Evolutionary conservation across 1,140 invertebrate genomes (phyloP), one percentile per base, ranked within the genome.

Genomic region (Ylistrum balloti): DNA sequence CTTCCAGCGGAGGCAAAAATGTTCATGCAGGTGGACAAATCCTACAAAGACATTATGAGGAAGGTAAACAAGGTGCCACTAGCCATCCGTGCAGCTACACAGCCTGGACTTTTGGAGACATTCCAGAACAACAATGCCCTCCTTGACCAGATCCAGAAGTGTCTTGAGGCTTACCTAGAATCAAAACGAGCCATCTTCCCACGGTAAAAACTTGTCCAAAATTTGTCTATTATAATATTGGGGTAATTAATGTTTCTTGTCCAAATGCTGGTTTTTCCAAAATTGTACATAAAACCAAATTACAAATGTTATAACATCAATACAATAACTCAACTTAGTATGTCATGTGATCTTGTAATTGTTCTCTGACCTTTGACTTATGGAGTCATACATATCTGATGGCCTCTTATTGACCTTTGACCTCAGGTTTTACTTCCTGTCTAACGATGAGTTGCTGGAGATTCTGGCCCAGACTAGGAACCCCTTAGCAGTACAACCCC

Each of bases 401-500:
- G 7, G 35, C 88, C 32, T 90, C 85, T 17, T 32, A n/a, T 3
- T 86, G 32, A 34, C 10, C 33, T 86, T 86, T 74, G 20, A 74
- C 56, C 88, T 13, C 92, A 95, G 96, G 90, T 96, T 96, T 91
- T 96, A 96, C 90, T 96, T 96, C 92, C 92, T 96, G 92, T 96
- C 96, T 86, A 96, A 96, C 92, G 96, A 96, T 91, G 96, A 96
- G 90, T 91, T 96, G 35, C 92, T 96, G 33, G 96, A 96, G 92
- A 96, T 96, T 88, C 90, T 96, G 88, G 96, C 97, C 41, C 95
- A 98, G 97, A 98, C 98, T 0, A 97, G 98, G 91, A 98, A 98
- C 96, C 98, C 98, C 0, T 97, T 98, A 92, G 98, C 98, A 0
- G 98, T 99, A 0, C 98, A 99, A 94, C 98, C 98, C 15, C 98